Conservation (phyloP, 2,888 invertebrate species). For the Masnerella sp. region DNA sequence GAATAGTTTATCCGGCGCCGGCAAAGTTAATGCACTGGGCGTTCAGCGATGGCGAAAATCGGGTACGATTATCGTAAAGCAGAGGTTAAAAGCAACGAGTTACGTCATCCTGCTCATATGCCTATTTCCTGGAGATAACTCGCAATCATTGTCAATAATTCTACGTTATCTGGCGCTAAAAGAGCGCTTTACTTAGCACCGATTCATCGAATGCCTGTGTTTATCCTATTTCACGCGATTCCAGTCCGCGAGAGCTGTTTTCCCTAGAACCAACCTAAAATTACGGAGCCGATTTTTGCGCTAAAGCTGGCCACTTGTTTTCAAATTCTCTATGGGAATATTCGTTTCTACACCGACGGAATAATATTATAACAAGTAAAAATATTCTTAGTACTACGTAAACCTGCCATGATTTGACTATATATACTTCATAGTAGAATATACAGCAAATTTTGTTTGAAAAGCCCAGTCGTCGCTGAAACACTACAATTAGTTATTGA, state of each 20-base stretch:
- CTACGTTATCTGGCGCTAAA: conserved; percentile 53
- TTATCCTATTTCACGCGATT: conserved; percentile 56
- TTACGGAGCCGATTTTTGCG: conserved; percentile 35
- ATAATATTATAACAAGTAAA: no score
- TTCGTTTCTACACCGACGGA: background rate
- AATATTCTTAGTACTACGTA: no score
- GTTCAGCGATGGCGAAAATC: conserved; percentile 14
- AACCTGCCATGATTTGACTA: no score
- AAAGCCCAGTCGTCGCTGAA: no score
- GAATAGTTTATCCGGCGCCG: no score
- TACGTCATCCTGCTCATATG: conserved; percentile 36
- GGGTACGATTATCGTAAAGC: conserved; percentile 4
- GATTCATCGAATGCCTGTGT: conserved; percentile 42
- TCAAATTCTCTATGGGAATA: conserved; percentile 33
- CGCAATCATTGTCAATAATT: conserved; percentile 56
- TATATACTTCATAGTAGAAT: no score
- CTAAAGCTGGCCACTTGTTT: background rate
- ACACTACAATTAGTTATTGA: no score
- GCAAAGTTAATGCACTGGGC: background rate
- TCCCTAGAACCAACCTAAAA: conserved; percentile 42
- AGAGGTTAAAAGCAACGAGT: conserved; percentile 39
- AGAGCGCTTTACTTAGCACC: conserved; percentile 54
- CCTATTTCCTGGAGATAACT: conserved; percentile 52
- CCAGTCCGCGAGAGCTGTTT: conserved; percentile 36
- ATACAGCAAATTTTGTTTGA: no score